These are phyloP conservation scores for Hybos culiciformis DNA, from an alignment of 2,888 invertebrate genomes.

Conservation along the genomic window DNA sequence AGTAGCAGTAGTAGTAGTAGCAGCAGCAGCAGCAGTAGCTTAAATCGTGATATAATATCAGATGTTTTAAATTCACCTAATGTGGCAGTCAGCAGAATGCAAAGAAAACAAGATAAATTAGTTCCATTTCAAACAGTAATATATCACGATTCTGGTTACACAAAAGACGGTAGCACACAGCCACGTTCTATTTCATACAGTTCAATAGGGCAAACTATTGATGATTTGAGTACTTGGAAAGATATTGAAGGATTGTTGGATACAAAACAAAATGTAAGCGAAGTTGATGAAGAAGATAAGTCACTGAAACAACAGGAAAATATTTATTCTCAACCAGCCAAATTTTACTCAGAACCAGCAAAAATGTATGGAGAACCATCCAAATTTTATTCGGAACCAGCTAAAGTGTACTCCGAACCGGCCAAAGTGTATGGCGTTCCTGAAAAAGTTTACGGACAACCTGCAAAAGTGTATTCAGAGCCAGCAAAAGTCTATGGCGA, in stretches of 20 bases:
- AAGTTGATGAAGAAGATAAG: conserved; percentile 17
- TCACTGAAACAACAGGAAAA: conserved; percentile 38
- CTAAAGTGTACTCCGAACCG: conserved; percentile 44
- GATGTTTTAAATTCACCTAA: background rate
- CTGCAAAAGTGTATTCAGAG: conserved; percentile 41
- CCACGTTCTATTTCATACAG: conserved; percentile 43
- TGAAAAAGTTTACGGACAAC: conserved; percentile 38
- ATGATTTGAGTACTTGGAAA: conserved; percentile 25
- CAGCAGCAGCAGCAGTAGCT: conserved; percentile 22
- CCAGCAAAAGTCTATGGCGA: conserved; percentile 46
- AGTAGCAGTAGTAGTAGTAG: too few relatives aligned
- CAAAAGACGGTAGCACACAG: conserved; percentile 26
- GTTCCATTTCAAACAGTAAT: conserved; percentile 41
- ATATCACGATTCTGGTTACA: conserved; percentile 34
- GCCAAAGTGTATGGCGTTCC: conserved; percentile 42
- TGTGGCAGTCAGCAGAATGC: conserved; percentile 15
- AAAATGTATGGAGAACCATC: conserved; percentile 39
- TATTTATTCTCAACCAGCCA: conserved; percentile 40
- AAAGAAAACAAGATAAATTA: conserved; percentile 24
- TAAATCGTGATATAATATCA: background rate
- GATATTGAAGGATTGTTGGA: conserved; percentile 24
- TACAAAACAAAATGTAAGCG: conserved; percentile 29
- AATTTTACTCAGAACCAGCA: conserved; percentile 38
- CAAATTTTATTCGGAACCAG: conserved; percentile 44
- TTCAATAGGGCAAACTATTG: conserved; percentile 36